Base-by-base conservation (phyloP, 2,888 invertebrate genomes). In the Ethmia dodecea region DNA sequence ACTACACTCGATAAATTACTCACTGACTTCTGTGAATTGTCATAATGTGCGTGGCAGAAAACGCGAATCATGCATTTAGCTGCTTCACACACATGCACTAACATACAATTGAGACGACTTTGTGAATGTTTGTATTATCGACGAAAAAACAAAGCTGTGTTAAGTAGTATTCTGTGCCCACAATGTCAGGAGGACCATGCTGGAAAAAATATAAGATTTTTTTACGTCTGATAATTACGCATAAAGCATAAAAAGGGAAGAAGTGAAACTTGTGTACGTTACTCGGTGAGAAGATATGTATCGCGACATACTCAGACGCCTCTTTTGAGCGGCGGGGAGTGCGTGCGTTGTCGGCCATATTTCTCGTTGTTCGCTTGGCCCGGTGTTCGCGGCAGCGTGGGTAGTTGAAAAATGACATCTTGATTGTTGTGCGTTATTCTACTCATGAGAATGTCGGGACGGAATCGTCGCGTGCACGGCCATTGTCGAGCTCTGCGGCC, bases 391-490 rank as follows among this genome's bases (percentile, higher is more conserved):
- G 49, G 81, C 68, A 48, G 81, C 78, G 86, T 86, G 84, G 86
- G 84, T 80, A 81, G 86, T 81, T 86, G 84, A 86, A 84, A 86
- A 84, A 86, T 86, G 83, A 86, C 84, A 86, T 86, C 86, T 84
- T 84, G 84, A 84, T 86, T 86, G 84, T 84, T 83, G 74, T 74
- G 73, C 77, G 81, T 79, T 83, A 83, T 80, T 79, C 80, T 72
- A 75, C 77, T 79, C 76, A 81, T 79, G 81, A 78, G 81, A 81
- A 81, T 78, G 77, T 78, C 62, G 70, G 59, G 63, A 54, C 53
- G 52, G 59, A 60, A 60, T 62, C 60, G 73, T 81, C 79, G 81
- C 80, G 80, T 80, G 83, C 70, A 70, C 60, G 50, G 58, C 74
- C 61, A 79, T 81, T 81, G 80, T 80, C 49, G 58, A 52, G 54